Base-by-base conservation (phyloP, 2,113 vertebrate species). In the Suncus etruscus region DNA sequence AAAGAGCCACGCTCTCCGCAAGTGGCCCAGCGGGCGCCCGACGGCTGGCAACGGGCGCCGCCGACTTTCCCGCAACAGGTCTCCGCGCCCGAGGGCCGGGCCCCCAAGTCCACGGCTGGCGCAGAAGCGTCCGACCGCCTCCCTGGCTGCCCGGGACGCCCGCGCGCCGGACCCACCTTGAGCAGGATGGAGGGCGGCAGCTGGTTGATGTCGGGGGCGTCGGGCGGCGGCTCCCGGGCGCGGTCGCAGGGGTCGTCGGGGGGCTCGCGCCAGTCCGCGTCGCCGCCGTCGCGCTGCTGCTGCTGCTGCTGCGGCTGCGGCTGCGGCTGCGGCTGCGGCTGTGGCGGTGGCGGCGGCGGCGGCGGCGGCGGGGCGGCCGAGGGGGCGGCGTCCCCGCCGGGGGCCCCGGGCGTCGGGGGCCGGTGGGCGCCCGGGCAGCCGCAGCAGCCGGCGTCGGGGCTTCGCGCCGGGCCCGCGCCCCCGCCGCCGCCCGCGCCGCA, bases 161-260 rank as follows among this genome's bases (percentile, higher is more conserved):
- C 24, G 82, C 39, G 90, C 68, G 25, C 5, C 12, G 22, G 70
- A 96, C 98, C 97, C 95, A 99, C 99, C 99, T 99, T 99, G 65
- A 99, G 98, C 63, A 99, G 98, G 85, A 99, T 99, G 94, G 99
- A 99, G 50, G 99, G 98, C 80, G 99, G 99, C 96, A 99, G 98
- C 96, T 99, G 98, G 96, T 99, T 99, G 96, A 99, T 99, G 96
- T 98, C 94, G 4, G 97, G 95, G 11, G 83, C 58, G 9, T 97
- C 95, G 50, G 95, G 93, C 47, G 89, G 58, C 81, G 89, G 81
- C 92, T 97, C 97, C 27, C 94, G 89, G 85, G 89, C 96, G 76
- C 92, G 95, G 73, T 97, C 97, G 14, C 94, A 90, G 0, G 96
- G 95, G 82, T 93, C 95, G 75, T 98, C 98, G 8, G 97, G 97